Percentiles rank a stretch among this genome's conserved stretches.
Conservation (phyloP, 2,113 vertebrate species). For the Chionomys nivalis region DNA sequence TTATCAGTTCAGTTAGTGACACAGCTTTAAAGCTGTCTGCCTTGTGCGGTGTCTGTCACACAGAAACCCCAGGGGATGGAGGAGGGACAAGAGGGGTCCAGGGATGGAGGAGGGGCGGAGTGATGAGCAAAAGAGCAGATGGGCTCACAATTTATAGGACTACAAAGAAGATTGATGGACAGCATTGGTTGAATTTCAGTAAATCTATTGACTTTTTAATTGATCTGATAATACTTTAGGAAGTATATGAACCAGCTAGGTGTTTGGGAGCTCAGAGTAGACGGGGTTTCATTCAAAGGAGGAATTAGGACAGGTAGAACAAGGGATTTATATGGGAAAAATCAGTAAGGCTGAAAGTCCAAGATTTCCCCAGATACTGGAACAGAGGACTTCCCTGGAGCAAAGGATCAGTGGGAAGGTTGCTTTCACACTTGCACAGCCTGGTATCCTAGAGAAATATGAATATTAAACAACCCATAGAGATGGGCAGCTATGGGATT, state of each 20-base stretch:
- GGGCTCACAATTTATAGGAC: not conserved
- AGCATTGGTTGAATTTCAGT: conserved; percentile 1
- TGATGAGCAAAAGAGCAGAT: not conserved
- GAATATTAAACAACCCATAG: not conserved
- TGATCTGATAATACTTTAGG: not conserved
- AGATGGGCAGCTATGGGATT: not conserved
- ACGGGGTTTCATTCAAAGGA: not conserved
- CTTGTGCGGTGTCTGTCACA: not conserved
- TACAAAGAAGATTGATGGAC: conserved; percentile 18
- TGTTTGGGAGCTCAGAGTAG: not conserved
- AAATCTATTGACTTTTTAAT: not conserved
- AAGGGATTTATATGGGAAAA: not conserved
- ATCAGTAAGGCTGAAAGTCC: not conserved
- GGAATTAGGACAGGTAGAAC: not conserved
- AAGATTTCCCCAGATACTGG: not conserved
- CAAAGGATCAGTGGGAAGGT: not conserved
- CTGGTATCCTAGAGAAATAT: not conserved
- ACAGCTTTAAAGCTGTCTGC: not conserved
- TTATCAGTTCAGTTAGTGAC: not conserved
- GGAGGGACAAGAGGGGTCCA: not conserved
- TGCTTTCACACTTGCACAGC: not conserved
- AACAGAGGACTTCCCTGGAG: not conserved
- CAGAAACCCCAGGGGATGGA: not conserved
- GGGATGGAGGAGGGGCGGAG: not conserved
- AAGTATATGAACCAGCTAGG: not conserved